Evolutionary conservation across 2,888 invertebrate genomes (phyloP), one percentile per base, ranked within the genome.

Genomic region (Eremobia ochroleuca): DNA sequence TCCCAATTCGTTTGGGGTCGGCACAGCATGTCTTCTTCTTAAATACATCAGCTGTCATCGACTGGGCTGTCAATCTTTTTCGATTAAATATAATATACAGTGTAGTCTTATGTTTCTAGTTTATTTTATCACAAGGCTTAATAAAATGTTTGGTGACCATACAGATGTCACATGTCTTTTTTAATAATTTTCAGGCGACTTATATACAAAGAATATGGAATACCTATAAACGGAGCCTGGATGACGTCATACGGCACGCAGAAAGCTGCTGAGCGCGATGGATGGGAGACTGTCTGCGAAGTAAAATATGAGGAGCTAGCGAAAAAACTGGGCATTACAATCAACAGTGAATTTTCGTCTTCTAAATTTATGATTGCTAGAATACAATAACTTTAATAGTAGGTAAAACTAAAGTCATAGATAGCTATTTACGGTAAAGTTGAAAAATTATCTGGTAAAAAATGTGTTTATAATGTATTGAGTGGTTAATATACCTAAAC

Each of bases 181-280:
- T 37, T 6, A n/a, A 18, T 34, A 1, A 21, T n/a, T 68, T 68
- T 68, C 87, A 93, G 93, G 74, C 85, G 89, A 8, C n/a, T 86
- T 6, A 72, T 92, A 28, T 92, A 92, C 69, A 89, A 89, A 43
- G 91, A 90, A 21, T 71, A 90, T 4, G 87, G 87, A 43, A 81
- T 93, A 4, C 88, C 86, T 11, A 61, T 85, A 46, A 83, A 87
- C 4, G 82, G 73, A 31, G 90, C 83, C 1, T 90, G 90, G 86
- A 90, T 92, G 87, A 85, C 90, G 5, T 84, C 89, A 21, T 73
- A 77, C 0, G 90, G 85, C 2, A 85, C 90, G 0, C 92, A 91
- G 72, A 91, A 83, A 74, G 86, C 90, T 40, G 91, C 89, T 4
- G 79, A 85, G 21, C 84, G 83, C 1, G 88, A 90, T 6, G 89